These are phyloP conservation scores for Pemphigus obesinymphae DNA, from an alignment of 1,140 invertebrate genomes.

Conservation along the genomic window DNA sequence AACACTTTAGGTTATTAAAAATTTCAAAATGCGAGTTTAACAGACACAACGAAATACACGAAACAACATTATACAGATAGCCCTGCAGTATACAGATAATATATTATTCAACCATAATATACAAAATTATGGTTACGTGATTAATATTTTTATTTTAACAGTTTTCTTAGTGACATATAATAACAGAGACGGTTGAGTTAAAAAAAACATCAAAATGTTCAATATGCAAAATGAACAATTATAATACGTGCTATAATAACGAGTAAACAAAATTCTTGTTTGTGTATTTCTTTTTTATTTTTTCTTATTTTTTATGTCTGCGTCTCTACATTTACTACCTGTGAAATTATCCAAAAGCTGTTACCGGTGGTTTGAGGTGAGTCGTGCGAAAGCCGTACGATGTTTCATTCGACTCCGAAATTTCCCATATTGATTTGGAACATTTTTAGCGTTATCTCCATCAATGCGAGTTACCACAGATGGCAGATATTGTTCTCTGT, in stretches of 20 bases:
- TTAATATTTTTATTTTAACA: no score
- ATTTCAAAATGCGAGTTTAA: no score
- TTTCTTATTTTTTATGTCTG: background rate
- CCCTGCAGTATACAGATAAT: no score
- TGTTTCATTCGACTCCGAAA: background rate
- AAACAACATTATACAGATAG: no score
- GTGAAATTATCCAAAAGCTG: background rate
- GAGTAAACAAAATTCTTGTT: constrained; percentile 1
- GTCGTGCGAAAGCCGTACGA: background rate
- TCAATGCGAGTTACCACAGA: background rate
- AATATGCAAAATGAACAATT: no score
- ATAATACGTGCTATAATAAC: no score
- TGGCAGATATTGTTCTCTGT: background rate
- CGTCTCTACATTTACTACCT: background rate
- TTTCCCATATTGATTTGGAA: background rate
- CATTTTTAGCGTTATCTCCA: background rate
- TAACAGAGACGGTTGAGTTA: background rate
- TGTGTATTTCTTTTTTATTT: background rate
- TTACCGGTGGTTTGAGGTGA: background rate
- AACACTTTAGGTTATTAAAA: no score
- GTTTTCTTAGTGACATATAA: background rate
- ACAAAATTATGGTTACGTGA: no score
- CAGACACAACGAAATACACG: no score
- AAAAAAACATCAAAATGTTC: background rate
- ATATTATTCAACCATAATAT: no score